A percentile compares a stretch with the other conserved stretches of the same genome.
Evolutionary conservation across 1,140 invertebrate genomes (phyloP).

Genomic region (Penaeus vannamei): DNA sequence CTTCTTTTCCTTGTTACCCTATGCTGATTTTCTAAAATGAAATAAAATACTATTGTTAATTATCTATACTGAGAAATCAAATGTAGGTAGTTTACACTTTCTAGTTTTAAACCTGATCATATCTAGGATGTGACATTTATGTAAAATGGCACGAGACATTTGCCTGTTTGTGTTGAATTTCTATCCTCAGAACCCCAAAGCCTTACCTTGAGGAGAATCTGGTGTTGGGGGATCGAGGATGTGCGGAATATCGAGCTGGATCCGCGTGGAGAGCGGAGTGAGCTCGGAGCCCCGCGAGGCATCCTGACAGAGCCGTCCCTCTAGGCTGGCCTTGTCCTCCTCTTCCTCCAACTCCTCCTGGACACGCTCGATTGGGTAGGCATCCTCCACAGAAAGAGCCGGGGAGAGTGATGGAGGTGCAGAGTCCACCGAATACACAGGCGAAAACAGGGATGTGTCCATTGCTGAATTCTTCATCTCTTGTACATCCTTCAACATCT

Average conservation of each 20-base stretch:
- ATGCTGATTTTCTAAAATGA: no score
- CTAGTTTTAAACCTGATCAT: no score
- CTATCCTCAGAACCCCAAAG: background rate
- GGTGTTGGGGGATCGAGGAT: constrained; percentile 53
- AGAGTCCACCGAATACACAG: constrained; percentile 55
- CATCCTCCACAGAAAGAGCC: constrained; percentile 37
- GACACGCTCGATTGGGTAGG: constrained; percentile 44
- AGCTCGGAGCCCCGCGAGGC: constrained; percentile 39
- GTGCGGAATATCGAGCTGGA: constrained; percentile 61
- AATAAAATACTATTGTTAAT: no score
- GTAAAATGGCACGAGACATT: no score
- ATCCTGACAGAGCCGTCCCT: constrained; percentile 12
- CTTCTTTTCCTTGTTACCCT: no score
- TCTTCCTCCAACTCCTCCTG: constrained; percentile 51
- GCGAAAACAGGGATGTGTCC: constrained; percentile 59
- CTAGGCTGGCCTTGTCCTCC: constrained; percentile 33
- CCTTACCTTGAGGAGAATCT: constrained; percentile 24
- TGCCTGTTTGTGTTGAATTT: no score
- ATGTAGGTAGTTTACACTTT: no score
- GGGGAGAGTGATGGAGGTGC: constrained; percentile 41
- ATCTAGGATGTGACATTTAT: no score
- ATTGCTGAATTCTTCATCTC: constrained; percentile 57
- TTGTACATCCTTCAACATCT: constrained; percentile 58
- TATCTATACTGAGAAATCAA: no score
- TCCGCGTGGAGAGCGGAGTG: constrained; percentile 51